Conservation (phyloP, 2,113 vertebrate genomes). For the Serinus canaria region DNA sequence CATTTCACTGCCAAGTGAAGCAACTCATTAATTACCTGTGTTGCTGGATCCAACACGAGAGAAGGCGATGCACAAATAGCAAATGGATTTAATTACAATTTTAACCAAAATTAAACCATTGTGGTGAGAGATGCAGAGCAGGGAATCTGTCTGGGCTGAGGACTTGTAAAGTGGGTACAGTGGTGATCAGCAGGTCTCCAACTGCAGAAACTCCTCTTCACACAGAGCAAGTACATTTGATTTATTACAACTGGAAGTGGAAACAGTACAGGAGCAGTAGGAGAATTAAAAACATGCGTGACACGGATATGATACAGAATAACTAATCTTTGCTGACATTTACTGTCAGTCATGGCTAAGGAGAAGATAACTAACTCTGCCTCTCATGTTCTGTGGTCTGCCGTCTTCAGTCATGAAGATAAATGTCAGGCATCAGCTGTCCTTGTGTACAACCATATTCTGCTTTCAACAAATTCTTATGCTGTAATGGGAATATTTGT, state of each 20-base stretch:
- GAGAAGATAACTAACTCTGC: slow-evolving; percentile 70
- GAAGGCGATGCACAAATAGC: background rate
- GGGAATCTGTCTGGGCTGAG: background rate
- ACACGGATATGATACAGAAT: slow-evolving; percentile 60
- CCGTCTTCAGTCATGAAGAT: slow-evolving; percentile 69
- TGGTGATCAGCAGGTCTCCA: background rate
- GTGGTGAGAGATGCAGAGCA: background rate
- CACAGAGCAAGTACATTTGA: slow-evolving; percentile 36
- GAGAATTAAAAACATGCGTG: slow-evolving; percentile 68
- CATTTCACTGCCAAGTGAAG: accelerated
- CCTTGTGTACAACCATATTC: background rate
- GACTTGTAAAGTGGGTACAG: background rate
- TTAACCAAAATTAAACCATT: background rate
- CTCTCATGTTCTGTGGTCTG: slow-evolving; percentile 53
- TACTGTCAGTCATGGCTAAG: slow-evolving; percentile 68
- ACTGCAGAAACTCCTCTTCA: slow-evolving; percentile 18
- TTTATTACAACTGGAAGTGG: slow-evolving; percentile 63
- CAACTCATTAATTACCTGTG: background rate
- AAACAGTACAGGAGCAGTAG: slow-evolving; percentile 30
- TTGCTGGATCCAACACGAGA: accelerated
- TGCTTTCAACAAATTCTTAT: background rate
- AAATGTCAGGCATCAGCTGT: slow-evolving; percentile 66
- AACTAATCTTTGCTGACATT: slow-evolving; percentile 76
- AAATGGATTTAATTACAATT: background rate
- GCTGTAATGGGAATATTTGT: background rate